Base-by-base conservation (phyloP, 1,140 invertebrate species). In the Stratiolaelaps scimitus region DNA sequence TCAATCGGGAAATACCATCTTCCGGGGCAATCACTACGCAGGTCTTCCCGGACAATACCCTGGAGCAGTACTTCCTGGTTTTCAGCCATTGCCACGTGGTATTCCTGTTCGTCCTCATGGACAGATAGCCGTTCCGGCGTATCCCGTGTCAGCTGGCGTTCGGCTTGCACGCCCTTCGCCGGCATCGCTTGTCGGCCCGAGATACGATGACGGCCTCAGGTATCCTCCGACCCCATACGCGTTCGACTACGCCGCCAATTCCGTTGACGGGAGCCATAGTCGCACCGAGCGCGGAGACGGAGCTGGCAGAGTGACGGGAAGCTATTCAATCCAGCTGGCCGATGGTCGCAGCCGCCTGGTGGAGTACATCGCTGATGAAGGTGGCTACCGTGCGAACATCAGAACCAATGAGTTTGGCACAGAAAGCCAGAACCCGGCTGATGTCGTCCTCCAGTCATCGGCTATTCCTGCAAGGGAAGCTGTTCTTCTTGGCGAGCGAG, bases 381-480 rank as follows among this genome's bases (percentile, higher is more conserved):
- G 29, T 7, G 67, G 67, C 19, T 68, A 68, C 34, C 47, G 56
- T 19, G 67, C 69, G 7, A 65, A 60, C 43, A 47, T 69, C 13
- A 65, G 68, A 1, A 69, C 64, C 5, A 69, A 69, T 23, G 69
- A 69, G 46, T 67, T 67, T 7, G 69, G 65, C 1, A 66, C 67
- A n/a, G 66, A 64, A 20, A 65, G 60, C 28, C 67, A 68, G 7
- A 64, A 60, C 45, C 69, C 69, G 0, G 69, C 67, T 6, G 26
- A 66, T 43, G 65, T 67, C 5, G 26, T 45, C 6, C 65, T 67
- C 43, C 60, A 30, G 13, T 68, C 69, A 7, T 69, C 69, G 1
- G 1, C 44, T 45, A 60, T 17, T 19, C 13, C 15, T 1, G 53
- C 53, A 17, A n/a, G 10, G 23, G 53, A 60, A 26, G 53, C 53